Evolutionary conservation across 2,797 vertebrate genomes (phyloP).

Genomic region (Chloroceryle amazona): DNA sequence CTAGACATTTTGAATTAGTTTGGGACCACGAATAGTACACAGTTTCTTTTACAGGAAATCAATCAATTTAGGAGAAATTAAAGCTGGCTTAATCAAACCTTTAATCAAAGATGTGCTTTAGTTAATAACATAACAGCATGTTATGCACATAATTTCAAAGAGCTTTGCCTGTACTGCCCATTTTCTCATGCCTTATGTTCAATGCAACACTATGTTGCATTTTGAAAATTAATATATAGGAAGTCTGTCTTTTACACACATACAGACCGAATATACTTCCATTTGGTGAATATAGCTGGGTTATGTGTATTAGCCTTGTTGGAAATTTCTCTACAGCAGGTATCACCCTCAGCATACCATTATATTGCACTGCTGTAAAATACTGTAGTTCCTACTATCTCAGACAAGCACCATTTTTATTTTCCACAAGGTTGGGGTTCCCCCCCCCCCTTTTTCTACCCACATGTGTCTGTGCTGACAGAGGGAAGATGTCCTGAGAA

Average conservation of each 20-base stretch:
- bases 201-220: neutral
- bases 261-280: neutral
- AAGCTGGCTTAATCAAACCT: slow-evolving; percentile 35
- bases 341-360: neutral
- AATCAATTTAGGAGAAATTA: slow-evolving; percentile 24
- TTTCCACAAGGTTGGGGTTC: neutral
- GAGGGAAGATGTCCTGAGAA: neutral
- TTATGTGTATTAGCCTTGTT: neutral
- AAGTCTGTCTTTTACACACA: neutral
- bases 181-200: neutral
- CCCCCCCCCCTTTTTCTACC: neutral
- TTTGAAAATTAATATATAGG: neutral
- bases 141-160: neutral
- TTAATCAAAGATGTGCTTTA: slow-evolving; percentile 28
- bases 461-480: neutral
- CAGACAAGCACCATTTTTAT: neutral
- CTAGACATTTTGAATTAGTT: slow-evolving; percentile 28
- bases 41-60: neutral
- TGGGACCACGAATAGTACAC: neutral
- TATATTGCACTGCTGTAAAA: neutral
- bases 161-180: neutral
- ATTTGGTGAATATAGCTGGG: neutral
- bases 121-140: slow-evolving; percentile 22
- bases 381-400: neutral
- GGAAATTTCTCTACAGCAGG: neutral